Evolutionary conservation across 1,140 invertebrate genomes (phyloP), one percentile per base, ranked within the genome.

Genomic region (Zaprionus nigranus): DNA sequence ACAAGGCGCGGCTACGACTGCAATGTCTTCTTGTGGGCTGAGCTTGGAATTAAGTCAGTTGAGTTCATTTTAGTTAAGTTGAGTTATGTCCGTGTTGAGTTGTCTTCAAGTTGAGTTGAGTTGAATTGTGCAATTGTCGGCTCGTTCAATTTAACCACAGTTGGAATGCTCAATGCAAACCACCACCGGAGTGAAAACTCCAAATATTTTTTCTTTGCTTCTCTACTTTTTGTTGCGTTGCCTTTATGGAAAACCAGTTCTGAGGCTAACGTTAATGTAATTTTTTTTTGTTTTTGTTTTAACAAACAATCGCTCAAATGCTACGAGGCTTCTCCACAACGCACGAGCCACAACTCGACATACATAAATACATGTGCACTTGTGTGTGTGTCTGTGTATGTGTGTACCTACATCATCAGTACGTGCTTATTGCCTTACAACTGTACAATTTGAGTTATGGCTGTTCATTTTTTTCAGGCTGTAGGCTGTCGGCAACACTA

Each of bases 81-180:
- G 1, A 43, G 40, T 43, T 43, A n/a, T 17, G 15, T 9, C n/a
- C 7, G n/a, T 1, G 40, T 43, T 43, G n/a, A 46, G n/a, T 46
- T 17, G 17, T 17, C 6, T 6, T n/a, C 40, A 5, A 6, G 40
- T 46, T 46, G 40, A 28, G 22, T 24, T 56, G 60, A 28, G 22
- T 24, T 56, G 60, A 78, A 75, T 85, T 85, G 81, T 84, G 85
- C 81, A 88, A 88, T 80, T 75, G 65, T 70, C 74, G 73, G 46
- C 22, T 24, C 20, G 46, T 83, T 88, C 71, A 87, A 90, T 88
- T 90, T 90, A 87, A 90, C 58, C 61, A 81, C 67, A 36, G 63
- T 28, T 51, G 46, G 46, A 81, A 70, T 66, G 65, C 78, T 81
- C 73, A 73, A 82, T 81, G 66, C 57, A 78, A 73, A 65, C 70